Conservation (phyloP, 2,113 vertebrate genomes). For the Nicator chloris region DNA sequence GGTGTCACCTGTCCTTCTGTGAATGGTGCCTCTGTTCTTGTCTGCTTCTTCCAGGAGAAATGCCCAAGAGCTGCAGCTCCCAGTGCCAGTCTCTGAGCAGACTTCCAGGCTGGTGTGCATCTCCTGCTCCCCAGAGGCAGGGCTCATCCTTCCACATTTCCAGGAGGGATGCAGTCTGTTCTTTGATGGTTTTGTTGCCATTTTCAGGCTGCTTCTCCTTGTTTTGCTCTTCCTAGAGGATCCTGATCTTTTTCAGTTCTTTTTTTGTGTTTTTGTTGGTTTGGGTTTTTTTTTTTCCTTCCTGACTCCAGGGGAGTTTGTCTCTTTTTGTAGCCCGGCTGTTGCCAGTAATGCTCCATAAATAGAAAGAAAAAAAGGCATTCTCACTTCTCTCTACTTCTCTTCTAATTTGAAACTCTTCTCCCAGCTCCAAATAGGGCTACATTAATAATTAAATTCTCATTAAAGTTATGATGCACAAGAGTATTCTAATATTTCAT, state of each 20-base stretch:
- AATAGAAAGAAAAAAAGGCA: neutral
- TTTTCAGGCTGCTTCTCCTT: neutral
- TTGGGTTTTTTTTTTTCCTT: neutral
- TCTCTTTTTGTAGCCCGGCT: neutral
- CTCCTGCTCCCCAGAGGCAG: neutral
- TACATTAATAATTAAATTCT: constrained; percentile 31
- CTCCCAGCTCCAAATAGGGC: neutral
- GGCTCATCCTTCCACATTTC: neutral
- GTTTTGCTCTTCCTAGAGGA: neutral
- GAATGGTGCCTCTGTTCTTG: neutral
- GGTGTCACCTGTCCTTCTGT: neutral
- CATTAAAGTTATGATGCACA: neutral
- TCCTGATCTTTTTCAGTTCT: neutral
- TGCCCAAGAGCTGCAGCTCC: neutral
- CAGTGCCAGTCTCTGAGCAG: neutral
- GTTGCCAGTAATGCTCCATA: neutral
- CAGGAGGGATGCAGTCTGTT: neutral
- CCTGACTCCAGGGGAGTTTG: neutral
- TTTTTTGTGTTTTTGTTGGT: neutral
- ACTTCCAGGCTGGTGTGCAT: neutral
- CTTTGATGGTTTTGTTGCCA: neutral
- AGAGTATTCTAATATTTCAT: neutral
- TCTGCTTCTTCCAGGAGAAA: neutral
- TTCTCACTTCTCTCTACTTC: neutral
- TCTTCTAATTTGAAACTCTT: neutral